Evolutionary conservation across 64 coral and sea anemone genomes (phyloP).

Genomic region (Actinia tenebrosa): DNA sequence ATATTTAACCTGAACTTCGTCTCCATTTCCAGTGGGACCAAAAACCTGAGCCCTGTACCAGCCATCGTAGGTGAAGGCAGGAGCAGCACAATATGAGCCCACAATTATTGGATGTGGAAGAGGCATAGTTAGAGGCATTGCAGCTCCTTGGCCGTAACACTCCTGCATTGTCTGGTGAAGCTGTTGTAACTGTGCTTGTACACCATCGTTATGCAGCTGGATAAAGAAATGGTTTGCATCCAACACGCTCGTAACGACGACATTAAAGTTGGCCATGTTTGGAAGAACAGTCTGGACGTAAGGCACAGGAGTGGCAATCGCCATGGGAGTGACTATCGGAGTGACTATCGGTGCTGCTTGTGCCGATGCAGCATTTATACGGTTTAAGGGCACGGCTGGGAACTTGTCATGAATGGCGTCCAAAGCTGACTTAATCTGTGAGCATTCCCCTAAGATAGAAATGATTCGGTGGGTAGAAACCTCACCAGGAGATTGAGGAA

Average conservation of each 20-base stretch:
- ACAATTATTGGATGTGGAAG: conserved; percentile 69
- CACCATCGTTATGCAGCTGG: conserved; percentile 67
- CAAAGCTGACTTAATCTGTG: conserved; percentile 71
- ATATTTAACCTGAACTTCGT: conserved; percentile 89
- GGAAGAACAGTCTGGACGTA: conserved; percentile 71
- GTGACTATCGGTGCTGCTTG: background rate
- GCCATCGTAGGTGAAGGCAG: conserved; percentile 72
- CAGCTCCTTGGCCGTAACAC: conserved; percentile 67
- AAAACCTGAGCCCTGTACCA: conserved; percentile 89
- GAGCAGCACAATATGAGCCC: conserved; percentile 72
- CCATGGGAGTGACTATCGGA: background rate
- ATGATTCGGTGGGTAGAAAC: conserved; percentile 90
- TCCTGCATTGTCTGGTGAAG: conserved; percentile 94
- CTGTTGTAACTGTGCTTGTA: conserved; percentile 61
- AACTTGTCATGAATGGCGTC: conserved; percentile 90
- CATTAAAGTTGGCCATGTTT: conserved; percentile 61
- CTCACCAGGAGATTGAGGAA: conserved; percentile 82
- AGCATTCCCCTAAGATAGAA: conserved; percentile 59
- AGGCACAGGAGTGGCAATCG: conserved; percentile 5
- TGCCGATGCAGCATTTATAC: conserved; percentile 46
- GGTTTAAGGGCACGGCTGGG: conserved; percentile 71
- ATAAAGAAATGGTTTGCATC: conserved; percentile 88
- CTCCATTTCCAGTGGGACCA: conserved; percentile 61
- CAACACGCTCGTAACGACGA: conserved; percentile 85
- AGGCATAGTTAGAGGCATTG: conserved; percentile 24